Evolutionary conservation across 2,888 invertebrate species (phyloP).

Genomic region (Carterocephalus palaemon): DNA sequence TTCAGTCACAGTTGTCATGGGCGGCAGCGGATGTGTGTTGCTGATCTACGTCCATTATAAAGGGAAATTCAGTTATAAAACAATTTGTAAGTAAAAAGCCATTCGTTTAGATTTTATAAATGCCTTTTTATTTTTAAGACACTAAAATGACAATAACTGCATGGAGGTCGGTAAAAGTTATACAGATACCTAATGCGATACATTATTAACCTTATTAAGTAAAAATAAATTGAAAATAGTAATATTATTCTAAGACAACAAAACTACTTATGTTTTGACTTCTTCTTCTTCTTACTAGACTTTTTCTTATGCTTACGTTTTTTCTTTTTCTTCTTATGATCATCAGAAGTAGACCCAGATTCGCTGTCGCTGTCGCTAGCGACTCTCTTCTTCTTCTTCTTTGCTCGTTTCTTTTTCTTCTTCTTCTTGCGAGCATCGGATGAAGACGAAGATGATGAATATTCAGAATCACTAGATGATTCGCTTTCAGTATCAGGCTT

Average conservation of each 20-base stretch:
- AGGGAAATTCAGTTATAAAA: too few relatives aligned
- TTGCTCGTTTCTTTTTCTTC: slow-evolving; percentile 81
- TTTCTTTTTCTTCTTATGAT: slow-evolving; percentile 83
- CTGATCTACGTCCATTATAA: too few relatives aligned
- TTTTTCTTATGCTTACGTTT: slow-evolving; percentile 85
- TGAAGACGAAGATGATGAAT: slow-evolving; percentile 72
- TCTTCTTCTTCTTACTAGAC: slow-evolving; percentile 85
- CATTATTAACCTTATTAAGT: slow-evolving; percentile 26
- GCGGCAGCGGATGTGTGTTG: too few relatives aligned
- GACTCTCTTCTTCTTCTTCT: slow-evolving; percentile 80
- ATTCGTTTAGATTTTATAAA: slow-evolving; percentile 31
- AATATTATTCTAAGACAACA: slow-evolving; percentile 11
- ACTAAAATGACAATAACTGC: slow-evolving; percentile 20
- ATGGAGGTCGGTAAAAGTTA: slow-evolving; percentile 31
- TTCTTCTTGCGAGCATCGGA: slow-evolving; percentile 78
- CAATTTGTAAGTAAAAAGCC: too few relatives aligned
- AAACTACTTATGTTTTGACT: slow-evolving; percentile 75
- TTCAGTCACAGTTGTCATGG: too few relatives aligned
- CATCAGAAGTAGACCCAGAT: slow-evolving; percentile 83
- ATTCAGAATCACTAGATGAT: slow-evolving; percentile 67
- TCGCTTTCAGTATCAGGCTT: slow-evolving; percentile 68
- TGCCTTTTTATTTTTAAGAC: slow-evolving; percentile 19
- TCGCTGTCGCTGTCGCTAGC: slow-evolving; percentile 82
- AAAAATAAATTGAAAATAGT: slow-evolving; percentile 23
- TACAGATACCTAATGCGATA: slow-evolving; percentile 33